Base-by-base conservation (phyloP, 1,140 invertebrate genomes). In the Tetragnatha versicolor region DNA sequence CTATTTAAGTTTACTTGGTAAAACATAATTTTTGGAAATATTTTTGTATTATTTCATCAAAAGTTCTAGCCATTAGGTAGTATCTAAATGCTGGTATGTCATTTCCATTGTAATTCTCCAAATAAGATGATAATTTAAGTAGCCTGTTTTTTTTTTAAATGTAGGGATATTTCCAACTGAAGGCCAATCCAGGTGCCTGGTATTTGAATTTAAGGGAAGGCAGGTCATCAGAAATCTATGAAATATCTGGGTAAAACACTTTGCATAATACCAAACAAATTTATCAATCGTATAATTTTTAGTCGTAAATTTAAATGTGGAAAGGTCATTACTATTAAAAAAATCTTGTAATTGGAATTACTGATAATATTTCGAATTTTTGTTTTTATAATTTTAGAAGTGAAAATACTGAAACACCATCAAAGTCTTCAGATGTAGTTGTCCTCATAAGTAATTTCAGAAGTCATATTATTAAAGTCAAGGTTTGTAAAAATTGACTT, bases 121-220 rank as follows among this genome's bases (percentile, higher is more conserved):
- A 53, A 5, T 27, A n/a, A 25, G 37, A 29, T 27, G 29, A 20
- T 42, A 6, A 33, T 51, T 20, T 72, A 27, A 31, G 37, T 79
- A 35, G 10, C 25, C 7, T 55, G 14, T 53, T 55, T 9, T 45
- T 17, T 63, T 47, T 78, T 55, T 33, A 35, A 6, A 29, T 17
- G 39, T 61, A 84, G 83, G 96, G 96, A 20, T 98, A 98, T 86
- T 97, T 98, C 87, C 97, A 99, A 87, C 87, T 99, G 2, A 99
- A 99, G 86, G 97, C 98, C 0, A 97, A 95, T 85, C 97, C 98
- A 14, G 98, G 98, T 2, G 92, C 94, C 37, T 99, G 98, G 98
- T 86, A 92, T 12, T 86, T 99, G 45, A 88, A 91, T 17, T 87
- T 91, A 3, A 88, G 98, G 53, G 93, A 97, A 63, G 98, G 98